Base-by-base conservation (phyloP, 1,140 invertebrate species). In the Hormaphis cornu region DNA sequence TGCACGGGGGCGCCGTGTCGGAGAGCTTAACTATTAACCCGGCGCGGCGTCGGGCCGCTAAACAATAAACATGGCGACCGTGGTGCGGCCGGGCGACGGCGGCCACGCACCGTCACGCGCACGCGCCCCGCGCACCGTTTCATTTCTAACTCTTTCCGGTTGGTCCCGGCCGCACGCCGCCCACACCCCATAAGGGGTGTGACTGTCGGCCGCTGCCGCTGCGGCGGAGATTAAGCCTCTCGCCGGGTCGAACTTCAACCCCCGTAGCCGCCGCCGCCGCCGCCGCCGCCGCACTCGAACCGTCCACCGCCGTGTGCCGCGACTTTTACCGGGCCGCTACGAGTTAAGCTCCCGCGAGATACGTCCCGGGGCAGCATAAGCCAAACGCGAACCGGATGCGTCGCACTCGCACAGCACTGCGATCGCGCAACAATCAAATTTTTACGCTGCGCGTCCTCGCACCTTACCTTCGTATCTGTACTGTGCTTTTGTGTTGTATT, bases 11-110 rank as follows among this genome's bases (percentile, higher is more conserved):
- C 61, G 59, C 59, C 59, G 61, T 66, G 61, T 66, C 61, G 44
- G 61, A 66, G 59, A 66, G 61, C 61, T 66, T 66, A 50, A 66
- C 44, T 66, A 66, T 66, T 66, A 66, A 66, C 61, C 42, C 59
- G n/a, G 59, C 40, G 44, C 44, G 61, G 61, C 61, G 61, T 66
- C 61, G 61, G 61, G 24, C 61, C 61, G 61, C 61, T 66, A 66
- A 66, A 66, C 61, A 66, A 66, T 66, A 66, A 66, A 66, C 61
- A 66, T 66, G 44, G 61, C 61, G 61, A 66, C 44, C 44, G 28
- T 46, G 44, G 61, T 30, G 35, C 12, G 16, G 20, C 16, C 16
- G 14, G 4, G 59, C 42, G 10, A 10, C 26, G 35, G 22, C 58
- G 26, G 37, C 40, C 24, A 20, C 44, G 20, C 1, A 2, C 61